These are phyloP conservation scores for Shargacucullia verbasci DNA, from an alignment of 2,888 invertebrate species.

Conservation along the genomic window DNA sequence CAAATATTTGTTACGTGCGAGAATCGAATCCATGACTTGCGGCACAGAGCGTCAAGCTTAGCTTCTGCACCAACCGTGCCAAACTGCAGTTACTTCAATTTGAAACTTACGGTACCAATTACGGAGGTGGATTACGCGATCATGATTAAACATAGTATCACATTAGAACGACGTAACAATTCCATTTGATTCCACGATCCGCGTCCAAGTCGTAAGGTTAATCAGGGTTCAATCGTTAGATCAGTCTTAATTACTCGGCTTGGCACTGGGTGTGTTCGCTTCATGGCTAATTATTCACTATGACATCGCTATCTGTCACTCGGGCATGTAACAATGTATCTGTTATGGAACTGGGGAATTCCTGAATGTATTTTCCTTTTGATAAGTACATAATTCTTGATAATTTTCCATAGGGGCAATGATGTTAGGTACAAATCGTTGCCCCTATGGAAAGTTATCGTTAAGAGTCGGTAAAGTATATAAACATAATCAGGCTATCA, in stretches of 20 bases:
- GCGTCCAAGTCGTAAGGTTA: slow-evolving; percentile 31
- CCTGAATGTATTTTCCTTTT: slow-evolving; percentile 10
- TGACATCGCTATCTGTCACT: slow-evolving; percentile 23
- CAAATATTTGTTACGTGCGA: no score
- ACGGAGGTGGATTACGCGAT: no score
- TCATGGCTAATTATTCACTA: slow-evolving; percentile 32
- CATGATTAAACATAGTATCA: no score
- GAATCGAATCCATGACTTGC: no score
- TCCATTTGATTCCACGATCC: slow-evolving; percentile 27
- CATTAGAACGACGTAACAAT: slow-evolving; percentile 34
- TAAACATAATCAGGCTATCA: no score
- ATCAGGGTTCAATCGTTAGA: slow-evolving; percentile 35
- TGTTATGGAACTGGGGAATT: slow-evolving; percentile 14
- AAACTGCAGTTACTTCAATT: no score
- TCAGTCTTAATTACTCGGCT: slow-evolving; percentile 36
- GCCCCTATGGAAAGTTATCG: no score
- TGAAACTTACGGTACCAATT: no score
- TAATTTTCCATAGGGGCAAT: slow-evolving; percentile 20
- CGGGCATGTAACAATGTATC: slow-evolving; percentile 11
- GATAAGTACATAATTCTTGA: neutral
- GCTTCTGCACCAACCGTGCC: no score
- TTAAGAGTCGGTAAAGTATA: no score
- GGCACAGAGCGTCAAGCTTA: no score
- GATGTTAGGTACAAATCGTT: no score
- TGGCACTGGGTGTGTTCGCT: slow-evolving; percentile 6